Percentiles rank a stretch among this genome's conserved stretches.
Evolutionary conservation across 2,113 vertebrate species (phyloP).

Genomic region (Calypte anna): DNA sequence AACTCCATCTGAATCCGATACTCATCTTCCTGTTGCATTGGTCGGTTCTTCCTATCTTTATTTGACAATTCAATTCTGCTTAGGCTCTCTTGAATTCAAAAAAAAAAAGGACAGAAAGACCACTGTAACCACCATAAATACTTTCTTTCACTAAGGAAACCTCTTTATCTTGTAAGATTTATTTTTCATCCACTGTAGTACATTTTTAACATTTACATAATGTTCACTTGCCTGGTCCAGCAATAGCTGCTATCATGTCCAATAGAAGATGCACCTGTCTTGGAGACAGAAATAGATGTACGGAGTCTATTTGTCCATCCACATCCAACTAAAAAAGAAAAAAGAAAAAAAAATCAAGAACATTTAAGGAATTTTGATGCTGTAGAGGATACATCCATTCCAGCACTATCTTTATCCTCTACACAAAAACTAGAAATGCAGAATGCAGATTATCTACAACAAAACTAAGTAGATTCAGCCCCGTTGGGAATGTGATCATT

Average conservation of each 20-base stretch:
- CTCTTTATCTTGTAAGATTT: background rate
- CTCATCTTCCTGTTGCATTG: slow-evolving; percentile 97
- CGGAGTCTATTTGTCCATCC: slow-evolving; percentile 89
- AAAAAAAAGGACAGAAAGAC: background rate
- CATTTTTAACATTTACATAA: background rate
- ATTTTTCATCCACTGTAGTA: background rate
- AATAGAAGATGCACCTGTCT: slow-evolving; percentile 93
- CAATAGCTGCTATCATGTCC: slow-evolving; percentile 92
- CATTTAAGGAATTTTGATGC: background rate
- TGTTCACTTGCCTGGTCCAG: slow-evolving; percentile 84
- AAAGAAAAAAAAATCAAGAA: background rate
- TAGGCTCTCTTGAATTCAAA: slow-evolving; percentile 77
- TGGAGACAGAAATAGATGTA: slow-evolving; percentile 90
- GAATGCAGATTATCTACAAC: background rate
- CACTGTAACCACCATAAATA: background rate
- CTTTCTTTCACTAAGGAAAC: background rate
- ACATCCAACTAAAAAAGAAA: slow-evolving; percentile 86
- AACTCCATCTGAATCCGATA: slow-evolving; percentile 96
- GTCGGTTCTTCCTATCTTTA: slow-evolving; percentile 92
- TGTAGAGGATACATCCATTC: background rate
- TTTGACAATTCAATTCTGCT: slow-evolving; percentile 80
- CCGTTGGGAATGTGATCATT: background rate
- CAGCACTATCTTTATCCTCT: background rate
- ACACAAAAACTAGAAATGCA: background rate
- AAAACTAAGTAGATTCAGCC: background rate